A percentile compares a stretch with the other conserved stretches of the same genome.
phyloP scores from a whole-genome alignment of 2,113 vertebrate species.

The Crotalus tigris region DNA sequence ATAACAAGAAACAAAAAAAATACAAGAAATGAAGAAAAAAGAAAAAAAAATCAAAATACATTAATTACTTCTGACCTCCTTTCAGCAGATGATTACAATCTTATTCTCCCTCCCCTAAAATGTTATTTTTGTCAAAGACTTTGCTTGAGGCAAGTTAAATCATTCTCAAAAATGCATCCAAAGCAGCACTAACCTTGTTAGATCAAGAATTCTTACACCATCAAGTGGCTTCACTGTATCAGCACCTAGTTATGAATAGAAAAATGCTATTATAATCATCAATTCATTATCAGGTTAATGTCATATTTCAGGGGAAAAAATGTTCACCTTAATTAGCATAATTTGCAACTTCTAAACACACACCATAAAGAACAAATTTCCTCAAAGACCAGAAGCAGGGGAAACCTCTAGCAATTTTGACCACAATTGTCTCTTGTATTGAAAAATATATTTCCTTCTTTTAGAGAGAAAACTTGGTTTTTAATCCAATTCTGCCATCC shows the following conservation, averaged over 20 bases:
- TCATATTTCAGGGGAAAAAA: neutral
- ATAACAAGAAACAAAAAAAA: neutral
- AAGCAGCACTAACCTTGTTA: constrained; percentile 77
- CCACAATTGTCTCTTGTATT: neutral
- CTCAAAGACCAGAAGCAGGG: neutral
- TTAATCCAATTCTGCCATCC: neutral
- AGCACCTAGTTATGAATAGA: constrained; percentile 58
- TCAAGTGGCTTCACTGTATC: constrained; percentile 72
- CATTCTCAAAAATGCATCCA: constrained; percentile 17
- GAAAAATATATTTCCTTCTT: neutral
- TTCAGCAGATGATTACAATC: neutral
- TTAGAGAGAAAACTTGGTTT: neutral
- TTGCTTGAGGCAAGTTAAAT: neutral
- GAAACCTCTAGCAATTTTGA: neutral
- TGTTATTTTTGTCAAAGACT: neutral
- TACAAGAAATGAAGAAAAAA: neutral
- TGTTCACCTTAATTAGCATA: neutral
- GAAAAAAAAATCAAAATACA: neutral
- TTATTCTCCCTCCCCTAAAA: neutral
- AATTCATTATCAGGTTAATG: neutral
- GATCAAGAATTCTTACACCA: constrained; percentile 81
- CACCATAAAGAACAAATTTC: neutral
- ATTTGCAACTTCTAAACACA: neutral
- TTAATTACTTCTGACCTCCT: neutral
- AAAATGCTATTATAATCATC: constrained; percentile 37